Conservation (phyloP, 2,888 invertebrate genomes). For the Drosophila recens region DNA sequence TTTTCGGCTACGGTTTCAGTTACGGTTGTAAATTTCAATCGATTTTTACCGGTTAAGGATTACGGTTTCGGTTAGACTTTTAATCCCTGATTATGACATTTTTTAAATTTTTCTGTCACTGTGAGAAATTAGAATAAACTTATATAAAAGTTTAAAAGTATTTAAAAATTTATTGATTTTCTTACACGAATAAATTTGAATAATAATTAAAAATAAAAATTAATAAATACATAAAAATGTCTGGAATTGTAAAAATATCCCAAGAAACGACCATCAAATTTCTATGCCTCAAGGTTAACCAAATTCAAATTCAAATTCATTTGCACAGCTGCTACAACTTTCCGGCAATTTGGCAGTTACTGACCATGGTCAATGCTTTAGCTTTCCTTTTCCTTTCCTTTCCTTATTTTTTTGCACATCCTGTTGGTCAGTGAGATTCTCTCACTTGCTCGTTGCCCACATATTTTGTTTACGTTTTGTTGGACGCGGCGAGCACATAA, state of each 20-base stretch:
- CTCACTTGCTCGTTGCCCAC: slow-evolving; percentile 18
- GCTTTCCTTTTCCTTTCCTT: neutral
- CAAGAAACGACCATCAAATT: neutral
- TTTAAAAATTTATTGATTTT: too few species aligned
- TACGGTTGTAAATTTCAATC: too few species aligned
- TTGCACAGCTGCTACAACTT: slow-evolving; percentile 6
- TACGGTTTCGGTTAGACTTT: too few species aligned
- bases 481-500: slow-evolving; percentile 71
- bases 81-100: too few species aligned
- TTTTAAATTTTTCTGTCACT: too few species aligned
- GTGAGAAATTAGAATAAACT: too few species aligned
- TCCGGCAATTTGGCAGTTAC: slow-evolving; percentile 32
- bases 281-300: slow-evolving; percentile 44
- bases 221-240: neutral
- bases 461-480: slow-evolving; percentile 76
- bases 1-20: too few species aligned
- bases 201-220: neutral
- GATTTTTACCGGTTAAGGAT: too few species aligned
- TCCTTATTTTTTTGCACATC: too few species aligned
- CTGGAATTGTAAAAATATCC: neutral
- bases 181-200: too few species aligned
- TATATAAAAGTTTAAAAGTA: too few species aligned
- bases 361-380: slow-evolving; percentile 70
- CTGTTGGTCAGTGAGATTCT: slow-evolving; percentile 3
- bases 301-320: neutral